Evolutionary conservation across 2,888 invertebrate species (phyloP), one percentile per base, ranked within the genome.

Genomic region (Latrodectus hesperus): DNA sequence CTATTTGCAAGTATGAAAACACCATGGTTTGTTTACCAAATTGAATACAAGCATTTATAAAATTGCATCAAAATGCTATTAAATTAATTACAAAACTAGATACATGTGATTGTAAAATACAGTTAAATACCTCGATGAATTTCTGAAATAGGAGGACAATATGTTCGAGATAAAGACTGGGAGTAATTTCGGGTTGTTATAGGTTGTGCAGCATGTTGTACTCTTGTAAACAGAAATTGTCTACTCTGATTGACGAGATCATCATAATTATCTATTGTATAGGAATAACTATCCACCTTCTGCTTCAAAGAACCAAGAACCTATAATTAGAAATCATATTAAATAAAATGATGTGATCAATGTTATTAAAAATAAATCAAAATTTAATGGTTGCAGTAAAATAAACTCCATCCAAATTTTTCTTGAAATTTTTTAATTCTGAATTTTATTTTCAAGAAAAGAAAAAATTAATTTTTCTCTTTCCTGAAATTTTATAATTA

Each of bases 281-380:
- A 91, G 0, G 93, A 91, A 90, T 91, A 92, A 81, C 95, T 95
- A 92, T 99, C 98, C 75, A 98, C 95, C 92, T 96, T 96, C 90
- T 97, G 96, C 91, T 97, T 96, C 73, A 98, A 93, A 73, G 95
- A 94, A 87, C 95, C 95, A 90, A 97, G 93, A 89, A 96, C 95
- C 95, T 96, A 91, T 90, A 91, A 90, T 81, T 90, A 84, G 89
- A 51, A 68, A 77, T 11, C 14, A 38, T 52, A 26, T 71, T 9
- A 49, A 71, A 71, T 92, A 92, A 96, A 97, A 95, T 98, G 98
- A 92, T 96, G 96, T 89, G 98, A 94, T 38, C 38, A 38, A 38
- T 38, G 1, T 95, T 88, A 96, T 52, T 71, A 71, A 52, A 60
- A 16, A 6, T 3, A 26, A 60, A 60, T n/a, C 14, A 74, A 70